phyloP scores from a whole-genome alignment of 1,140 invertebrate species.

The Dufourea novaeangliae region DNA sequence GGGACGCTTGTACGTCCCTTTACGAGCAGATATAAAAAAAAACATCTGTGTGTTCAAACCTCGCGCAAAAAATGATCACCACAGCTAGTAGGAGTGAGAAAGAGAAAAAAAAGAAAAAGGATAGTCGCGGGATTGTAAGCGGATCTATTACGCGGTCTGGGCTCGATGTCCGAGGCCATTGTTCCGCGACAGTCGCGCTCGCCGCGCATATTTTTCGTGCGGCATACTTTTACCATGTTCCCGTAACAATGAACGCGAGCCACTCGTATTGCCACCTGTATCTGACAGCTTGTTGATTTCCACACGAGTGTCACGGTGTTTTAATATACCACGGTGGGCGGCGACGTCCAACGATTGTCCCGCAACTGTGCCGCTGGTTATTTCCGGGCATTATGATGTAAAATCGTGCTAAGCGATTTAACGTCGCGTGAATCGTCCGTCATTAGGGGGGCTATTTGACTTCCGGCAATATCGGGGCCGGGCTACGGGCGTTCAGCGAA shows the following conservation, averaged over 20 bases:
- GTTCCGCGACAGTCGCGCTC: constrained; percentile 18
- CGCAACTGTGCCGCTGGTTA: constrained; percentile 27
- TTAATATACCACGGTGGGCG: too few species aligned
- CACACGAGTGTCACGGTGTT: constrained; percentile 39
- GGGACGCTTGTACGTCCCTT: not conserved
- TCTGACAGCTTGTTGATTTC: constrained; percentile 57
- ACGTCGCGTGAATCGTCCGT: constrained; percentile 30
- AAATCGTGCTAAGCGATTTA: constrained; percentile 47
- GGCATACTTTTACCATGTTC: constrained; percentile 52
- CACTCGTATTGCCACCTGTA: constrained; percentile 44
- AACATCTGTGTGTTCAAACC: constrained; percentile 19
- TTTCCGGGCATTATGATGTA: constrained; percentile 31
- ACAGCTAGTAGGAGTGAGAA: not conserved
- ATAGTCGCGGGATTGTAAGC: constrained; percentile 51
- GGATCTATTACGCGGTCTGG: constrained; percentile 49
- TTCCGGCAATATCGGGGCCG: not conserved
- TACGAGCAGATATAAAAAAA: constrained; percentile 34
- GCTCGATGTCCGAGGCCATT: constrained; percentile 42
- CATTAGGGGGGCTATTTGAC: constrained; percentile 19
- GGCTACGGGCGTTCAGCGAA: not conserved
- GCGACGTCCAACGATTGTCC: constrained; percentile 20
- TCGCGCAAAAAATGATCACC: constrained; percentile 45
- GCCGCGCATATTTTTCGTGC: constrained; percentile 30
- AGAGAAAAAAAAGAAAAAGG: constrained; percentile 15
- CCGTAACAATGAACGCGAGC: constrained; percentile 41